phyloP scores from a whole-genome alignment of 2,797 vertebrate species.

The Poecilia picta region DNA sequence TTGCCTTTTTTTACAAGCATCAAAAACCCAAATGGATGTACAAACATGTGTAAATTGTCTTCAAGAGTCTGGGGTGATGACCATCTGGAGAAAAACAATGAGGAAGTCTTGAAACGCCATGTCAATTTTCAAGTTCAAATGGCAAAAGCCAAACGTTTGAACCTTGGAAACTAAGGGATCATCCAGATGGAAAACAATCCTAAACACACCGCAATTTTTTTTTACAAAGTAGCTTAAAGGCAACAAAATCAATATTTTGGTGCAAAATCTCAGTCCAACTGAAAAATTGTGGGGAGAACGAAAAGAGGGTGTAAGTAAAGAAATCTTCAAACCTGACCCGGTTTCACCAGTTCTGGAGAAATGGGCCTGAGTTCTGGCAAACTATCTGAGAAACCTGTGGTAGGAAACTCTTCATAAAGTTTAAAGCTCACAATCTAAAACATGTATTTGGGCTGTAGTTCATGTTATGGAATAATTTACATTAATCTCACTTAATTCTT shows the following conservation, averaged over 20 bases:
- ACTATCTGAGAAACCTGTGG: background rate
- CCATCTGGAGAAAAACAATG: background rate
- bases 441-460: too few relatives aligned
- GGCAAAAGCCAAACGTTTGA: background rate
- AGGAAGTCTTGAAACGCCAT: background rate
- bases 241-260: background rate
- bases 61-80: background rate
- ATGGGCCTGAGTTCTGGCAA: background rate
- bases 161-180: background rate
- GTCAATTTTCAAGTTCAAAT: background rate
- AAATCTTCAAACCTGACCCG: background rate
- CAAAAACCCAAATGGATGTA: too few relatives aligned
- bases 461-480: too few relatives aligned
- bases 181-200: background rate
- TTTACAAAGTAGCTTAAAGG: background rate
- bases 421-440: too few relatives aligned
- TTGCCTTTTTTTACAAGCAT: too few relatives aligned
- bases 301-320: background rate
- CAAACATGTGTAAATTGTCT: too few relatives aligned
- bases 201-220: background rate
- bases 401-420: too few relatives aligned
- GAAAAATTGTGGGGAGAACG: background rate
- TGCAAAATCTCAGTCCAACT: background rate
- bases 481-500: too few relatives aligned
- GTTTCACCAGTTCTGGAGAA: background rate